phyloP scores from a whole-genome alignment of 2,888 invertebrate genomes.

The Ceraclea dissimilis region DNA sequence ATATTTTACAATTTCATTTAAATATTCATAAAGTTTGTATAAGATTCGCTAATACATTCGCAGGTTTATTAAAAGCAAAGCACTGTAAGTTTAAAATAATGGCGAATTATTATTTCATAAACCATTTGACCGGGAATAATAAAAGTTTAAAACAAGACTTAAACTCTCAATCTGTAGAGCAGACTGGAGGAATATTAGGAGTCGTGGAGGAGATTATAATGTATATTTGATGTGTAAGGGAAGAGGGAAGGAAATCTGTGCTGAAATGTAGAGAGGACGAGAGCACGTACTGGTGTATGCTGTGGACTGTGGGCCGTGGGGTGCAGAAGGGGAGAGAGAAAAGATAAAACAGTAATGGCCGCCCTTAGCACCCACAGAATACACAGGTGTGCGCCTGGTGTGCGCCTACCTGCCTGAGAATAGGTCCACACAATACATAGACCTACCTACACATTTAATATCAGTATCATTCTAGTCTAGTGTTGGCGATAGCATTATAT shows the following conservation, averaged over 20 bases:
- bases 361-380: background rate
- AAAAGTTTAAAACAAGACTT: background rate
- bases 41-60: too few species aligned
- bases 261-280: background rate
- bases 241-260: conserved; percentile 16
- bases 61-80: background rate
- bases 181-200: background rate
- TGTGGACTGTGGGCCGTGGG: background rate
- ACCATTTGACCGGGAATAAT: background rate
- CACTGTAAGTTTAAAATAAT: background rate
- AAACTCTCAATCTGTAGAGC: background rate
- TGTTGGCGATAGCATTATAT: too few species aligned
- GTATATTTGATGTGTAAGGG: conserved; percentile 24
- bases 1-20: too few species aligned
- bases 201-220: conserved; percentile 19
- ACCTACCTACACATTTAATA: too few species aligned
- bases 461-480: too few species aligned
- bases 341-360: background rate
- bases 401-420: too few species aligned
- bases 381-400: too few species aligned
- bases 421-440: too few species aligned
- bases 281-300: background rate
- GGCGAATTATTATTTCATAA: background rate
- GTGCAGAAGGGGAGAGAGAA: too few species aligned
- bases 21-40: too few species aligned